Percentiles rank a stretch among this genome's conserved stretches.
Evolutionary conservation across 2,888 invertebrate genomes (phyloP).

Genomic region (Ophonus ardosiacus): DNA sequence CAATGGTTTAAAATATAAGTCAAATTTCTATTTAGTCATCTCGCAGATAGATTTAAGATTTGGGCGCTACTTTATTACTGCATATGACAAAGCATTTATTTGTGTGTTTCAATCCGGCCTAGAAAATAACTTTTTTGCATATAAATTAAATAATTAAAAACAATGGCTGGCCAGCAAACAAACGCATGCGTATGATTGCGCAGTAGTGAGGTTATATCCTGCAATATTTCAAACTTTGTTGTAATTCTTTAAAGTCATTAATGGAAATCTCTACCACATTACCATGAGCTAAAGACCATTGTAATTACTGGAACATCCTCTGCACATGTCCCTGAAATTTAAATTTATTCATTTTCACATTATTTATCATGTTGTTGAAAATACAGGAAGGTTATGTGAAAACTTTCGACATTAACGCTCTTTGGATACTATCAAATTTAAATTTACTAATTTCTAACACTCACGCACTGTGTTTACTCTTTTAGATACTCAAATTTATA

Average conservation of each 20-base stretch:
- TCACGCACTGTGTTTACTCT: not conserved
- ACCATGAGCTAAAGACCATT: constrained; percentile 54
- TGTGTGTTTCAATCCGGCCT: constrained; percentile 42
- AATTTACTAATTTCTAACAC: constrained; percentile 16
- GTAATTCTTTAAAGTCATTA: constrained; percentile 55
- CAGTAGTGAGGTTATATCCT: constrained; percentile 52
- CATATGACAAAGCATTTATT: constrained; percentile 59
- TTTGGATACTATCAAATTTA: not conserved
- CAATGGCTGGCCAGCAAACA: constrained; percentile 45
- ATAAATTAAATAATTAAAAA: constrained; percentile 64
- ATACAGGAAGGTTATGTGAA: constrained; percentile 43
- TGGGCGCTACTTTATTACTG: constrained; percentile 53
- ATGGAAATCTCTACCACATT: constrained; percentile 53
- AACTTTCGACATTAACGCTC: constrained; percentile 33
- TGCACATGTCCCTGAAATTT: constrained; percentile 55
- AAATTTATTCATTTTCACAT: constrained; percentile 55
- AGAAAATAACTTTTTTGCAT: constrained; percentile 59
- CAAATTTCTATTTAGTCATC: constrained; percentile 50
- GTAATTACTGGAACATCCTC: constrained; percentile 58
- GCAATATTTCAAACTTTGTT: constrained; percentile 51
- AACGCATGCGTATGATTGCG: constrained; percentile 49
- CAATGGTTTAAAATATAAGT: constrained; percentile 7
- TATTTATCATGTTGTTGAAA: constrained; percentile 38
- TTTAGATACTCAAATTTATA: not conserved
- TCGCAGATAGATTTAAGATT: constrained; percentile 35